Evolutionary conservation across 2,888 invertebrate genomes (phyloP).

Genomic region (Platycnemis pennipes): DNA sequence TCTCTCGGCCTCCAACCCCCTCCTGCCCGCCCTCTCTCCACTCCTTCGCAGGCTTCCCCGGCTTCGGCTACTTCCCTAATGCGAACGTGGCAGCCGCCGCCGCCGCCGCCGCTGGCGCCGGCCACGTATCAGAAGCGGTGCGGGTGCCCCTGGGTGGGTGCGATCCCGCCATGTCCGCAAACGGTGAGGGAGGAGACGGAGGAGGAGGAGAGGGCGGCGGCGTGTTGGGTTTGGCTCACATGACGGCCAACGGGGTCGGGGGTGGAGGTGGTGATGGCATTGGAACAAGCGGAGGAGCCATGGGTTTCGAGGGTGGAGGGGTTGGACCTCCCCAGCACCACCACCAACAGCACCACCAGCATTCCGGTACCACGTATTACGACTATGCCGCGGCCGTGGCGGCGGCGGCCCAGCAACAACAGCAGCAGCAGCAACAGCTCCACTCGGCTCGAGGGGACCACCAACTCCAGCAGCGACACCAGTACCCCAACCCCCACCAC

Average conservation of each 20-base stretch:
- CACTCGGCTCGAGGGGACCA: conserved; percentile 14
- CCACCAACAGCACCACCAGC: conserved; percentile 29
- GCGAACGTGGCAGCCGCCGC: conserved; percentile 77
- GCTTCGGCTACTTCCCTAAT: conserved; percentile 79
- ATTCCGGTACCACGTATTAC: conserved; percentile 72
- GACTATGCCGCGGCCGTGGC: conserved; percentile 71
- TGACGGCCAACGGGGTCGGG: conserved; percentile 58
- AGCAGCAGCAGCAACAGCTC: neutral
- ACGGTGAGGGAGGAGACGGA: conserved; percentile 43
- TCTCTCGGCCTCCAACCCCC: conserved; percentile 31
- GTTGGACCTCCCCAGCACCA: conserved; percentile 72
- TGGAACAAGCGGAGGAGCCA: conserved; percentile 69
- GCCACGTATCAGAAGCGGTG: conserved; percentile 75
- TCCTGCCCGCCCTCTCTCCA: conserved; percentile 69
- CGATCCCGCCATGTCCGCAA: conserved; percentile 35
- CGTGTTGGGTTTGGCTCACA: conserved; percentile 56
- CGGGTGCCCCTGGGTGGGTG: conserved; percentile 52
- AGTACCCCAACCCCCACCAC: conserved; percentile 73
- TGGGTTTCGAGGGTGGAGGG: conserved; percentile 69
- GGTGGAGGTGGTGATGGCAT: conserved; percentile 73
- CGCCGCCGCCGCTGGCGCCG: conserved; percentile 77
- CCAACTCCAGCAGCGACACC: conserved; percentile 68
- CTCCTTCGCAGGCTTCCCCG: conserved; percentile 78
- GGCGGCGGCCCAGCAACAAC: conserved; percentile 69
- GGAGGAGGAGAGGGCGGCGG: conserved; percentile 34